Percentiles rank a stretch among this genome's conserved stretches.
Evolutionary conservation across 2,113 vertebrate species (phyloP).

Genomic region (Lasiurus borealis): DNA sequence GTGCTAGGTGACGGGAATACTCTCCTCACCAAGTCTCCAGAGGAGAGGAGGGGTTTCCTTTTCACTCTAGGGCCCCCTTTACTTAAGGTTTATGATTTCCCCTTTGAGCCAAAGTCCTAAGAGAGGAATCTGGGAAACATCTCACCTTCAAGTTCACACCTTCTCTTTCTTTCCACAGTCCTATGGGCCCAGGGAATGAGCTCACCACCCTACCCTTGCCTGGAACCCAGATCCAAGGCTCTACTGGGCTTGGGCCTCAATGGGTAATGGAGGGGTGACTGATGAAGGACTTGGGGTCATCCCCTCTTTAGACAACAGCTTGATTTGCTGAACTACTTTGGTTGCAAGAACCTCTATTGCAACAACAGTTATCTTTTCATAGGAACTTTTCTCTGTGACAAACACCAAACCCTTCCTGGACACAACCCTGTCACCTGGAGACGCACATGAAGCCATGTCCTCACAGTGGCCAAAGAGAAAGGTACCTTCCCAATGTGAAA

Average conservation of each 20-base stretch:
- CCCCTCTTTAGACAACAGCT: neutral
- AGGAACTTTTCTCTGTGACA: neutral
- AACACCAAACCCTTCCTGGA: too few species aligned
- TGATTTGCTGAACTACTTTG: neutral
- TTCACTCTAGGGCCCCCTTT: neutral
- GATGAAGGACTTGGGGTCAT: rapidly evolving
- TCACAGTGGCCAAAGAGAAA: neutral
- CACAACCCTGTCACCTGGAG: rapidly evolving
- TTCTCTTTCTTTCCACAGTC: too few species aligned
- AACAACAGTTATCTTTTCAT: rapidly evolving
- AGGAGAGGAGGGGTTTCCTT: rapidly evolving
- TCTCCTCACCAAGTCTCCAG: neutral
- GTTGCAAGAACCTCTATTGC: too few species aligned
- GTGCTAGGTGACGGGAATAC: too few species aligned
- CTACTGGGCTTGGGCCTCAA: rapidly evolving
- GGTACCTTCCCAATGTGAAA: neutral
- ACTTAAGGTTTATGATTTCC: too few species aligned
- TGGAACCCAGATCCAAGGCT: rapidly evolving
- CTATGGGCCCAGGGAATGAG: neutral
- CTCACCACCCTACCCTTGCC: neutral
- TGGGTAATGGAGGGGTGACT: rapidly evolving
- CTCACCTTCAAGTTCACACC: rapidly evolving
- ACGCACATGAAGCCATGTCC: rapidly evolving
- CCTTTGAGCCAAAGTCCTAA: too few species aligned
- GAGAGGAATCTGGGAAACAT: rapidly evolving